Evolutionary conservation across 2,888 invertebrate species (phyloP).

Genomic region (Cheilosia urbana): DNA sequence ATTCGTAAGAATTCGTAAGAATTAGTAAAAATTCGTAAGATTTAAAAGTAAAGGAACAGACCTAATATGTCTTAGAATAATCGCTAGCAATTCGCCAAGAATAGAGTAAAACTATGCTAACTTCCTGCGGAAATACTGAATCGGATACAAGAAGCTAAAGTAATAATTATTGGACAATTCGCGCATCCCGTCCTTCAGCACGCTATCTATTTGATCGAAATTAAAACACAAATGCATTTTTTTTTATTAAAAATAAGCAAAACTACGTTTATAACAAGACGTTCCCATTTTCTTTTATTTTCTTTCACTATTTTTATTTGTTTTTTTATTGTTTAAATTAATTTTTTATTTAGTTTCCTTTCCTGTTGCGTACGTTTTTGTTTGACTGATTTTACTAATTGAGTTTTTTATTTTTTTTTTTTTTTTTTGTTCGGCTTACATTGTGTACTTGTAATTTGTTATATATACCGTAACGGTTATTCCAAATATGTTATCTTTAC

Average conservation of each 20-base stretch:
- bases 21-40: too few species aligned
- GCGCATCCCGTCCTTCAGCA: too few species aligned
- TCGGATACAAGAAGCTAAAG: too few species aligned
- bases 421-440: conserved; percentile 59
- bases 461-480: conserved; percentile 72
- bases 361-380: conserved; percentile 58
- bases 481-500: conserved; percentile 63
- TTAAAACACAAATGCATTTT: conserved; percentile 71
- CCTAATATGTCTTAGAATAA: too few species aligned
- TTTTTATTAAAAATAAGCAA: conserved; percentile 84
- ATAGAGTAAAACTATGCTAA: too few species aligned
- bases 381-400: conserved; percentile 52
- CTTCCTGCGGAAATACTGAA: too few species aligned
- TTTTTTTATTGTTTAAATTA: conserved; percentile 61
- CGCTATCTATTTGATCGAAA: conserved; percentile 4
- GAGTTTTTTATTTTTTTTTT: conserved; percentile 56
- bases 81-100: too few species aligned
- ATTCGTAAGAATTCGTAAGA: too few species aligned
- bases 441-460: conserved; percentile 69
- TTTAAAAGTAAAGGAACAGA: too few species aligned
- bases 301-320: conserved; percentile 77
- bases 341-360: conserved; percentile 62
- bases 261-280: conserved; percentile 84
- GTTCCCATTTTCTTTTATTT: conserved; percentile 79
- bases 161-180: too few species aligned